Percentiles rank a stretch among this genome's conserved stretches.
These are phyloP conservation scores for Drosophila lowei DNA, from an alignment of 1,140 invertebrate species.

Conservation along the genomic window DNA sequence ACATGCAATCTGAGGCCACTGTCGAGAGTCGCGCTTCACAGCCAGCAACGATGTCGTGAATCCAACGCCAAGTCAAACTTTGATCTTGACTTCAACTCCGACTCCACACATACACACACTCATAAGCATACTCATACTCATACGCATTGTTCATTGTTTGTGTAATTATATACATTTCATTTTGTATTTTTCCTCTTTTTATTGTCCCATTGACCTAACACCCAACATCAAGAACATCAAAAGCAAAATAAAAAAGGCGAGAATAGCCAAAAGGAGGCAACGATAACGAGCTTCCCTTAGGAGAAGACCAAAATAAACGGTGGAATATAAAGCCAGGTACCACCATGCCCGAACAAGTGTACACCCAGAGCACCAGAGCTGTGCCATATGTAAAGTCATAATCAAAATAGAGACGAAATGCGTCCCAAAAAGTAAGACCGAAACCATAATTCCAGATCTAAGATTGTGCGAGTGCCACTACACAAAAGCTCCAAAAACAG, in stretches of 20 bases:
- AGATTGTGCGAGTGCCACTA: conserved; percentile 36
- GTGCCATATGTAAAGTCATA: conserved; percentile 15
- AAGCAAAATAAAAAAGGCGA: conserved; percentile 67
- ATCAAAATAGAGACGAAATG: conserved; percentile 26
- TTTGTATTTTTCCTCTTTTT: conserved; percentile 48
- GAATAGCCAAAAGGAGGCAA: conserved; percentile 7
- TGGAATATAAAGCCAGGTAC: background rate
- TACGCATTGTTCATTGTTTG: conserved; percentile 6
- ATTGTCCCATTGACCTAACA: conserved; percentile 80
- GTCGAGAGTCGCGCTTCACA: background rate
- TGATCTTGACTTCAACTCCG: too few relatives aligned
- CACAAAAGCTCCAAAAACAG: conserved; percentile 67
- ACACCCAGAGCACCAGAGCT: background rate
- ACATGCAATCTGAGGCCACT: conserved; percentile 36
- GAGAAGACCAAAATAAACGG: conserved; percentile 1
- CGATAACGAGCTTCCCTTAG: background rate
- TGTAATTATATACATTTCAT: conserved; percentile 43
- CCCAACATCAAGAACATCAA: conserved; percentile 61
- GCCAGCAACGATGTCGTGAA: too few relatives aligned
- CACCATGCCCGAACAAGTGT: background rate
- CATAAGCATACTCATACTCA: too few relatives aligned
- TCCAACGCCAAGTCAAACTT: too few relatives aligned
- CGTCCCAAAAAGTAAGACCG: background rate
- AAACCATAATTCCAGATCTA: conserved; percentile 21
- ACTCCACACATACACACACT: background rate